Percentiles rank a stretch among this genome's conserved stretches.
phyloP scores from a whole-genome alignment of 92 coral and sea anemone species.

The Phenganax stokvisi region DNA sequence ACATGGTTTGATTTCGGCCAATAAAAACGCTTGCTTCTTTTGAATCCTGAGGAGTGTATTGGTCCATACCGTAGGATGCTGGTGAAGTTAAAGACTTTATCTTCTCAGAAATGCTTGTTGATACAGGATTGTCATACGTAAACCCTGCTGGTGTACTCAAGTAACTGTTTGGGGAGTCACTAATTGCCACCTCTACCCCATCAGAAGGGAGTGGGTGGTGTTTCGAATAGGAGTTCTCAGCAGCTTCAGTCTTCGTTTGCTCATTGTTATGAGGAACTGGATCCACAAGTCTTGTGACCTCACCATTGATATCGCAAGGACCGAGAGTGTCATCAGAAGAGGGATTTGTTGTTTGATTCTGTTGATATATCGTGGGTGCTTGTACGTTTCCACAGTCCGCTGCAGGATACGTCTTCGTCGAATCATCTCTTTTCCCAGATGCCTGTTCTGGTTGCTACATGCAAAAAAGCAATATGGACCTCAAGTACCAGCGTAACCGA shows the following conservation, averaged over 20 bases:
- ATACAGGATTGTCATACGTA: not conserved
- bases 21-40: constrained; percentile 8
- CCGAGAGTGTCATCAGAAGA: not conserved
- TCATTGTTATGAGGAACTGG: not conserved
- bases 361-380: not conserved
- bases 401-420: not conserved
- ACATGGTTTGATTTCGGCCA: constrained; percentile 28
- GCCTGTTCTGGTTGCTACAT: not conserved
- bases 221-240: not conserved
- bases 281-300: not conserved
- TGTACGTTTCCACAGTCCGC: not conserved
- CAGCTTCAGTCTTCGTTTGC: not conserved
- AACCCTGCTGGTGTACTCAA: constrained; percentile 3
- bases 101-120: not conserved
- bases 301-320: not conserved
- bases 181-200: too few relatives aligned
- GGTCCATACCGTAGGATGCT: not conserved
- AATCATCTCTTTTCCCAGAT: not conserved
- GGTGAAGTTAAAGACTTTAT: not conserved
- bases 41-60: constrained; percentile 1
- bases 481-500: not conserved
- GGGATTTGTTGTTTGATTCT: not conserved
- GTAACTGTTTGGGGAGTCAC: not conserved
- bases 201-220: not conserved
- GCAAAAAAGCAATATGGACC: not conserved